A percentile compares a stretch with the other conserved stretches of the same genome.
phyloP scores from a whole-genome alignment of 2,113 vertebrate species.

The Pedetes capensis region DNA sequence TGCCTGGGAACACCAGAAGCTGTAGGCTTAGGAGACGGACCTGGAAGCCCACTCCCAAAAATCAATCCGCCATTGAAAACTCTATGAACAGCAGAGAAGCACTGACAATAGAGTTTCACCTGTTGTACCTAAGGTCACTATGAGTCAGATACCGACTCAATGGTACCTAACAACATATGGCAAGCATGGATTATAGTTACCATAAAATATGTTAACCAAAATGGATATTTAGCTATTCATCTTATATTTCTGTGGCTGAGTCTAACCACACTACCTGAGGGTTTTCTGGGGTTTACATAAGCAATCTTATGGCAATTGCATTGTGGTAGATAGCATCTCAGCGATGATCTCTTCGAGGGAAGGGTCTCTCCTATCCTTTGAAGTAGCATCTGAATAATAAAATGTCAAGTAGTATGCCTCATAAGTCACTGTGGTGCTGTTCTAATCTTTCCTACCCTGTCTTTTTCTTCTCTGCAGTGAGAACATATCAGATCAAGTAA shows the following conservation, averaged over 20 bases:
- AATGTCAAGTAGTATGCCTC: background rate
- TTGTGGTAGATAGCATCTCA: background rate
- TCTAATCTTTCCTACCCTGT: background rate
- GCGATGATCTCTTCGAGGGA: rapidly evolving
- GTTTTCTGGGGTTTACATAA: background rate
- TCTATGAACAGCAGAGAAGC: too few relatives aligned
- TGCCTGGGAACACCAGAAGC: too few relatives aligned
- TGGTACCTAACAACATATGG: too few relatives aligned
- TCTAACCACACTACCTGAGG: background rate
- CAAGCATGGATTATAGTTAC: background rate
- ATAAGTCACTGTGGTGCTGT: background rate
- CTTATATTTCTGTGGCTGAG: background rate
- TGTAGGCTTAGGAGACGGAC: too few relatives aligned
- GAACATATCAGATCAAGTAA: slow-evolving; percentile 46
- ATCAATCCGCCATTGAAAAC: too few relatives aligned
- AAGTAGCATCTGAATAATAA: background rate
- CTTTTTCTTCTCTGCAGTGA: background rate
- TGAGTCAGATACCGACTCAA: too few relatives aligned
- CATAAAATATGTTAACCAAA: background rate
- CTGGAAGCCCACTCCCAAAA: too few relatives aligned
- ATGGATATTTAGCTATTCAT: background rate
- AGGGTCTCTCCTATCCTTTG: background rate
- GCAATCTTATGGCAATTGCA: background rate
- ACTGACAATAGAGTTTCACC: too few relatives aligned
- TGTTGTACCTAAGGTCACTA: too few relatives aligned